phyloP scores from a whole-genome alignment of 2,888 invertebrate genomes.

The Microchrysa polita region DNA sequence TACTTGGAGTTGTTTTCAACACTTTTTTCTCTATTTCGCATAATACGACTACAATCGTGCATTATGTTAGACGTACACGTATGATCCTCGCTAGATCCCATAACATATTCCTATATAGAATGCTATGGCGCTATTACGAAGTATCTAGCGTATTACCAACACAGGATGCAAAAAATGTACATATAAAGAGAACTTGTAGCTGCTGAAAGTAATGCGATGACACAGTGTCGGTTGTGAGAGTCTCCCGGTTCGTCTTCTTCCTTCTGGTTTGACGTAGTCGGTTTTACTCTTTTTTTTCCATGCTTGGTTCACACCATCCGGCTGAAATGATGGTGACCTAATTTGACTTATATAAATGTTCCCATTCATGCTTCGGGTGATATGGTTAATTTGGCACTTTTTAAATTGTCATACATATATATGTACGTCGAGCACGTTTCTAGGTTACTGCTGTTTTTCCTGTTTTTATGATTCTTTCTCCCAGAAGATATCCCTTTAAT shows the following conservation, averaged over 20 bases:
- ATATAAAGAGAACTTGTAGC: too few relatives aligned
- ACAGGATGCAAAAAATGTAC: too few relatives aligned
- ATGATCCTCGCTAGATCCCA: too few relatives aligned
- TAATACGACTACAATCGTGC: too few relatives aligned
- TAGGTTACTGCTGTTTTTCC: slow-evolving; percentile 41
- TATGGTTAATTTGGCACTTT: slow-evolving; percentile 49
- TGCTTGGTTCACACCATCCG: neutral
- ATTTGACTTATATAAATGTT: slow-evolving; percentile 46
- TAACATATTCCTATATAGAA: too few relatives aligned
- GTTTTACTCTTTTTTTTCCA: too few relatives aligned
- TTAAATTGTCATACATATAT: slow-evolving; percentile 47
- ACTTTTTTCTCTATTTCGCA: too few relatives aligned
- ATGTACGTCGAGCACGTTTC: slow-evolving; percentile 46
- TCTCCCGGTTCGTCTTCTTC: neutral
- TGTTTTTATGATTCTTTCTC: slow-evolving; percentile 39
- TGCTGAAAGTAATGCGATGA: neutral
- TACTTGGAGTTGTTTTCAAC: too few relatives aligned
- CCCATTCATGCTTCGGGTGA: slow-evolving; percentile 45
- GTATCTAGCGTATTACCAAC: too few relatives aligned
- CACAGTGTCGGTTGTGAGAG: neutral
- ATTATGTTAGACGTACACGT: too few relatives aligned
- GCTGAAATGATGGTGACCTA: slow-evolving; percentile 41
- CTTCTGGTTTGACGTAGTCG: neutral
- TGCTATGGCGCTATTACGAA: too few relatives aligned
- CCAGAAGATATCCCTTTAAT: slow-evolving; percentile 42